Evolutionary conservation across 2,113 vertebrate genomes (phyloP).

Genomic region (Ibidorhyncha struthersii): DNA sequence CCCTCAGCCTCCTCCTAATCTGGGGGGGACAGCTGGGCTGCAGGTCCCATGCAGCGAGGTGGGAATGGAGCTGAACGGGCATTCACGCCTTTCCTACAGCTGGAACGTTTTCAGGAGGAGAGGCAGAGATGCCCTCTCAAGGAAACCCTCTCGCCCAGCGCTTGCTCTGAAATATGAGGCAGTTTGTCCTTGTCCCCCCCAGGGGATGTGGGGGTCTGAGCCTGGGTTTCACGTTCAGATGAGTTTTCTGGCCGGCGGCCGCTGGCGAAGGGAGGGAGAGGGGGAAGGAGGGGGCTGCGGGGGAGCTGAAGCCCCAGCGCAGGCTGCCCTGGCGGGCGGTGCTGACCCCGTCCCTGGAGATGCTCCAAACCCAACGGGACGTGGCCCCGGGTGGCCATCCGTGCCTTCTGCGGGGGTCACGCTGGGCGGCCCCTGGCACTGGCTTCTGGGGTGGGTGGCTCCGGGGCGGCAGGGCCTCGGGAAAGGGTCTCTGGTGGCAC

Average conservation of each 20-base stretch:
- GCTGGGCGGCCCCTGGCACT: too few species aligned
- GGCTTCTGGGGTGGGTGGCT: background rate
- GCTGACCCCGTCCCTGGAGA: background rate
- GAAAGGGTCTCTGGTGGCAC: background rate
- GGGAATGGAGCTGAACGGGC: background rate
- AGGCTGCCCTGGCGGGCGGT: background rate
- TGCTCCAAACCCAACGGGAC: background rate
- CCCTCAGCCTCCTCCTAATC: background rate
- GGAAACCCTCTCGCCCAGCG: background rate
- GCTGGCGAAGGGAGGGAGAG: background rate
- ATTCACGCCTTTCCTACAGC: rapidly evolving
- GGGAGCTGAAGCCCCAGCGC: background rate
- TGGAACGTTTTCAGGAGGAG: background rate
- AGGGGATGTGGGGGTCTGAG: background rate
- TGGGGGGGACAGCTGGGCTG: background rate
- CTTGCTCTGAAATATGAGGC: background rate
- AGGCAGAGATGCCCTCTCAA: background rate
- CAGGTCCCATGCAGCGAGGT: background rate
- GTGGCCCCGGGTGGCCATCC: rapidly evolving
- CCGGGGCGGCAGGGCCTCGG: rapidly evolving
- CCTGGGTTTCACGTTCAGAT: background rate
- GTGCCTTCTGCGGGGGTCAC: background rate
- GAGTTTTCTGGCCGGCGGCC: background rate
- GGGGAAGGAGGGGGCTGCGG: background rate
- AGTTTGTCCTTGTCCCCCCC: background rate